Conservation (phyloP, 2,797 vertebrate species). For the Cyprinella venusta region DNA sequence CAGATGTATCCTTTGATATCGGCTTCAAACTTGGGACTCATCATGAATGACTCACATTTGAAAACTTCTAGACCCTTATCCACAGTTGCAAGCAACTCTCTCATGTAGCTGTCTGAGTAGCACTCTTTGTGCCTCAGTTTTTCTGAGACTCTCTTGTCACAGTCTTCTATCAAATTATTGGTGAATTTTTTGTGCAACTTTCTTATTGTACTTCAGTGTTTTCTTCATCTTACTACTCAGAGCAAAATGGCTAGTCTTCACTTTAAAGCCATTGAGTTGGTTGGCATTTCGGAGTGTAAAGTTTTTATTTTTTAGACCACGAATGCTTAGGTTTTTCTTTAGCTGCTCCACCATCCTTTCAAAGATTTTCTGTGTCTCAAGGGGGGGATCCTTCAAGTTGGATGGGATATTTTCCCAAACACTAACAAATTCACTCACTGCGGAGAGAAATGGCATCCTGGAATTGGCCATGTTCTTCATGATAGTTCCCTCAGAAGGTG, state of each 20-base stretch:
- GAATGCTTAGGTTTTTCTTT: constrained; percentile 68
- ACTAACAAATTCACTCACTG: constrained; percentile 73
- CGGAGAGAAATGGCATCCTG: constrained; percentile 74
- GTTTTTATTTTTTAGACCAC: constrained; percentile 70
- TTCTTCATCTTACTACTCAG: constrained; percentile 73
- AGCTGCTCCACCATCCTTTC: constrained; percentile 66
- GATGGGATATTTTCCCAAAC: constrained; percentile 72
- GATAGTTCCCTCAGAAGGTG: constrained; percentile 61
- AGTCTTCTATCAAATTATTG: constrained; percentile 66
- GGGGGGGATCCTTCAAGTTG: constrained; percentile 68
- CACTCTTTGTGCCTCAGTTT: constrained; percentile 66
- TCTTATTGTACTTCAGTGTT: constrained; percentile 73
- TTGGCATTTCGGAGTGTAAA: constrained; percentile 60
- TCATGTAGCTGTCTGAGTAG: constrained; percentile 75
- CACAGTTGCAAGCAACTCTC: constrained; percentile 70
- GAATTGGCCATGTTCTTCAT: constrained; percentile 76
- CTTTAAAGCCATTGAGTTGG: constrained; percentile 61
- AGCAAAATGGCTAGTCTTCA: constrained; percentile 73
- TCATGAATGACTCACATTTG: constrained; percentile 64
- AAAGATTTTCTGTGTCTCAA: constrained; percentile 69
- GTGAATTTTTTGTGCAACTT: constrained; percentile 68
- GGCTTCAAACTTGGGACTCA: constrained; percentile 71
- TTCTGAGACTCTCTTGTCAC: constrained; percentile 67
- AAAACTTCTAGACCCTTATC: constrained; percentile 70
- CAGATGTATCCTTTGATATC: constrained; percentile 77